These are phyloP conservation scores for Xiphorhynchus elegans DNA, from an alignment of 2,113 vertebrate genomes.

Conservation along the genomic window DNA sequence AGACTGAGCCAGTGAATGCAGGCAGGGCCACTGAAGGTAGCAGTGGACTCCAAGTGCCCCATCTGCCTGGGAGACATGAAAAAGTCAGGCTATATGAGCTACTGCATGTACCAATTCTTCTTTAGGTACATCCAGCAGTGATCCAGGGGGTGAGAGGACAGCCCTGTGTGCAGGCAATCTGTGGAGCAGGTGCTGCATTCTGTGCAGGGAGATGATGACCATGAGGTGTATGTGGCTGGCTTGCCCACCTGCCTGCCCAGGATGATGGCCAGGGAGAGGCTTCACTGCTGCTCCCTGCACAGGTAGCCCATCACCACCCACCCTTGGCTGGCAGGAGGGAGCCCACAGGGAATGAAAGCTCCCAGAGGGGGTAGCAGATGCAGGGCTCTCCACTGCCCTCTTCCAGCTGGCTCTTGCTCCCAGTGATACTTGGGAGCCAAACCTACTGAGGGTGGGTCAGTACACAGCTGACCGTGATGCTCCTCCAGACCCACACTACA, in stretches of 20 bases:
- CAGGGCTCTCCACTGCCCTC: not conserved
- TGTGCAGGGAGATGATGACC: not conserved
- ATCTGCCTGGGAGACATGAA: not conserved
- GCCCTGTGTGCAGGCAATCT: not conserved
- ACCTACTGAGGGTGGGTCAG: not conserved
- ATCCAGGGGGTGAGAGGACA: not conserved
- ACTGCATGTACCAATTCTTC: not conserved
- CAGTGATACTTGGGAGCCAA: fast-evolving
- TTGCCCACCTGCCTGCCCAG: not conserved
- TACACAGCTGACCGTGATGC: fast-evolving
- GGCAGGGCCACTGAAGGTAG: not conserved
- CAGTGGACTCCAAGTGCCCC: not conserved
- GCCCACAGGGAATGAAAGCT: fast-evolving
- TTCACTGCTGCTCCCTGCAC: not conserved
- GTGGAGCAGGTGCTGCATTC: not conserved
- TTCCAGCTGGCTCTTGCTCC: fast-evolving
- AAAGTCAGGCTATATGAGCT: not conserved
- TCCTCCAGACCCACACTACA: fast-evolving
- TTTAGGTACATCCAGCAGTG: not conserved
- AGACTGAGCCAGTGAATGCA: not conserved
- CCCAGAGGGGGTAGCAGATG: not conserved
- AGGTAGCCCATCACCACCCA: fast-evolving
- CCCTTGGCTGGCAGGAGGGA: fast-evolving
- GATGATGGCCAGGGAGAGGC: not conserved
- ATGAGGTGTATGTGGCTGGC: not conserved